Conservation (phyloP, 1,140 invertebrate species). For the Eueides isabella region DNA sequence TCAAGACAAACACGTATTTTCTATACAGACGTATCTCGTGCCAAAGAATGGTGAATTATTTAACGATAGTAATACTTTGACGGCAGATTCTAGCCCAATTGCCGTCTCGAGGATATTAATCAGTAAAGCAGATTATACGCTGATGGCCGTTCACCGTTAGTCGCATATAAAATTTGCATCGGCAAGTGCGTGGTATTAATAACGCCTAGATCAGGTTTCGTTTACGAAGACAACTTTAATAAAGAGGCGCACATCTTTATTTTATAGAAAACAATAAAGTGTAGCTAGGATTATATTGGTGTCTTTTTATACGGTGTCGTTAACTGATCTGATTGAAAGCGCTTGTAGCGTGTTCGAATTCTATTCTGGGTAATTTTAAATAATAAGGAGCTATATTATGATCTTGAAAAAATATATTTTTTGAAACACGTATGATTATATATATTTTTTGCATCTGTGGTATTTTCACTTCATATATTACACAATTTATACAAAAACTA, state of each 20-base stretch:
- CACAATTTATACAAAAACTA: too few species aligned
- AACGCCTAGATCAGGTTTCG: constrained; percentile 22
- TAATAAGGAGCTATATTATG: too few species aligned
- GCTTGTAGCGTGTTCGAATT: background rate
- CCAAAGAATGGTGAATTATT: background rate
- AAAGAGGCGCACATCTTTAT: constrained; percentile 5
- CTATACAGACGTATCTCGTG: background rate
- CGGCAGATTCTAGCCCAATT: constrained; percentile 14
- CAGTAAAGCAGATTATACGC: constrained; percentile 21
- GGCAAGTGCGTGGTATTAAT: constrained; percentile 26
- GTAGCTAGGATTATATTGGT: background rate
- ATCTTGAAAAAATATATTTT: too few species aligned
- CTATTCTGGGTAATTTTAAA: background rate
- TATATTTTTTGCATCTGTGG: too few species aligned
- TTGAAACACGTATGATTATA: too few species aligned
- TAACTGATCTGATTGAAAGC: background rate
- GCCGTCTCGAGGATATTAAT: constrained; percentile 22
- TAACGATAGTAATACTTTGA: background rate
- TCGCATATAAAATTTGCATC: constrained; percentile 33
- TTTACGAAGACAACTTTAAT: constrained; percentile 1
- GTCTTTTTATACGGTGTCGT: background rate
- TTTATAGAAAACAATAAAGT: constrained; percentile 17
- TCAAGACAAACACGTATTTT: background rate
- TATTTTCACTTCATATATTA: too few species aligned
- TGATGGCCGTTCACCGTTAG: constrained; percentile 28